Conservation (phyloP, 1,140 invertebrate species). For the Pseudoatta argentina region DNA sequence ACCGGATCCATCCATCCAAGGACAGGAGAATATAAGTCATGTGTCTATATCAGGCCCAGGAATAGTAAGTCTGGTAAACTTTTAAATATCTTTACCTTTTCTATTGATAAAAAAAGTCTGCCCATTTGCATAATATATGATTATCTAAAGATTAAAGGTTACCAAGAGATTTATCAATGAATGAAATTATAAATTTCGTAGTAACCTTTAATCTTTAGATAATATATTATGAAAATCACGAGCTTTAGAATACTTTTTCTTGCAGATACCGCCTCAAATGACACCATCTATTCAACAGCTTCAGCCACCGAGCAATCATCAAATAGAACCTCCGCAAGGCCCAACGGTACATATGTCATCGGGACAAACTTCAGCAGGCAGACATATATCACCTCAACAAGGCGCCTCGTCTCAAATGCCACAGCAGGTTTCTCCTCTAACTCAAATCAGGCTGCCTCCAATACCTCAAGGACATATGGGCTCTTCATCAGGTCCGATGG, state of each 20-base stretch:
- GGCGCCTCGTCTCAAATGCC: slow-evolving; percentile 48
- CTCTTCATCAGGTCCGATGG: slow-evolving; percentile 53
- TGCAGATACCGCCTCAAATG: slow-evolving; percentile 72
- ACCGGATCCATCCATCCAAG: slow-evolving; percentile 66
- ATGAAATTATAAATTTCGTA: too few relatives aligned
- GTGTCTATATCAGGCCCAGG: slow-evolving; percentile 80
- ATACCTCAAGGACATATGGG: slow-evolving; percentile 62
- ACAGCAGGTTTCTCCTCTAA: slow-evolving; percentile 57
- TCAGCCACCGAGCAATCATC: slow-evolving; percentile 70
- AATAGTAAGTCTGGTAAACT: slow-evolving; percentile 76
- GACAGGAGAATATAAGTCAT: slow-evolving; percentile 77
- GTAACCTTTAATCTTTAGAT: too few relatives aligned
- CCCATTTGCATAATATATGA: too few relatives aligned
- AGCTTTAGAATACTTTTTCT: not conserved
- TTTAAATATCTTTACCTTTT: not conserved
- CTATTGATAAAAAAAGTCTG: not conserved
- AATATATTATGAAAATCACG: too few relatives aligned
- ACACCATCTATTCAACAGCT: slow-evolving; percentile 73
- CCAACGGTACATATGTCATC: slow-evolving; percentile 64
- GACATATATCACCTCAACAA: slow-evolving; percentile 69
- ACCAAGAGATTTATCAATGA: too few relatives aligned
- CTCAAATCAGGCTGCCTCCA: slow-evolving; percentile 69
- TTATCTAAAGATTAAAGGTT: too few relatives aligned
- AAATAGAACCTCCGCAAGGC: slow-evolving; percentile 72
- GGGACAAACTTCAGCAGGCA: slow-evolving; percentile 57